A percentile compares a stretch with the other conserved stretches of the same genome.
Evolutionary conservation across 1,140 invertebrate species (phyloP).

Genomic region (Cardiocondyla obscurior): DNA sequence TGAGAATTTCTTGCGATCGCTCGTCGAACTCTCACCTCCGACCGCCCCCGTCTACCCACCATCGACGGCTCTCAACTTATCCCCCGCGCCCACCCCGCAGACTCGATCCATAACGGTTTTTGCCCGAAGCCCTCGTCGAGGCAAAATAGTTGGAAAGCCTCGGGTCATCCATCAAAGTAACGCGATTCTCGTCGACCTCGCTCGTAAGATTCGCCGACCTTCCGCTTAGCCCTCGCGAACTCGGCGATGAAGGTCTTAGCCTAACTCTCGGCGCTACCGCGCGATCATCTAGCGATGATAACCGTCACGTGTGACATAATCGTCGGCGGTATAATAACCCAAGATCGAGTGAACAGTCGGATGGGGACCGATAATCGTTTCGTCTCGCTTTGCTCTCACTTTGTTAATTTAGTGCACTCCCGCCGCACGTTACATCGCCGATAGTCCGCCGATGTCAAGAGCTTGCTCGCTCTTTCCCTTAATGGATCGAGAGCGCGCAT

Average conservation of each 20-base stretch:
- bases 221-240: slow-evolving; percentile 55
- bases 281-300: slow-evolving; percentile 6
- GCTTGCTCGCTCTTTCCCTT: slow-evolving; percentile 14
- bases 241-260: not conserved
- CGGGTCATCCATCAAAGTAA: slow-evolving; percentile 70
- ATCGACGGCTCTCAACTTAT: slow-evolving; percentile 65
- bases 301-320: slow-evolving; percentile 14
- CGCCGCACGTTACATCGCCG: not conserved
- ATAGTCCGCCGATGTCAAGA: slow-evolving; percentile 30
- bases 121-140: slow-evolving; percentile 60
- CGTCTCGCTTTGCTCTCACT: not conserved
- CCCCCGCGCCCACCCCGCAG: slow-evolving; percentile 51
- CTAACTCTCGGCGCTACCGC: slow-evolving; percentile 3
- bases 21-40: slow-evolving; percentile 71
- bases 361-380: slow-evolving; percentile 10
- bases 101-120: slow-evolving; percentile 70
- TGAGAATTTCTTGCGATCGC: slow-evolving; percentile 70
- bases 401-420: slow-evolving; percentile 27
- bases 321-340: slow-evolving; percentile 8
- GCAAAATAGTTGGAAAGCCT: slow-evolving; percentile 70
- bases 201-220: slow-evolving; percentile 60
- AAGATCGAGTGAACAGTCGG: slow-evolving; percentile 10
- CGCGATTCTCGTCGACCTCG: slow-evolving; percentile 61
- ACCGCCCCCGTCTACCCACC: slow-evolving; percentile 24
- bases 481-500: slow-evolving; percentile 33